Conservation (phyloP, 2,797 vertebrate species). For the Silurus lanzhouensis region DNA sequence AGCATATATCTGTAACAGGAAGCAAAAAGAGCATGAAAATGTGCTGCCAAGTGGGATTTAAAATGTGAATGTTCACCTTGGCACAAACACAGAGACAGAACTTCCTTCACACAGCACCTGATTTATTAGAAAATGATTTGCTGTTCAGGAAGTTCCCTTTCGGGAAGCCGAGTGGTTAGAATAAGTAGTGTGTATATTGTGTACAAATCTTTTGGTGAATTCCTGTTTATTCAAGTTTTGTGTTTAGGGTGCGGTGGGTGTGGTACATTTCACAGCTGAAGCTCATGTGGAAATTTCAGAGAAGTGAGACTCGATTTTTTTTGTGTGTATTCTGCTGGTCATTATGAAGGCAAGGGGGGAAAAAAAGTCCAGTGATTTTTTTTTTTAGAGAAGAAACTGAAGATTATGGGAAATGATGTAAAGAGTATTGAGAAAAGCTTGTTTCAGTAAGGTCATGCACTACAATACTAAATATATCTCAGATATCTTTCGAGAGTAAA, state of each 20-base stretch:
- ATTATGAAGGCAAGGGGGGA: neutral
- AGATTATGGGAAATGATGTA: neutral
- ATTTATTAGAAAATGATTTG: neutral
- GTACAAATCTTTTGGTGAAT: constrained; percentile 5
- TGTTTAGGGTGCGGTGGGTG: neutral
- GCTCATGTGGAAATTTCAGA: constrained; percentile 5
- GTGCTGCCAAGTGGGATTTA: neutral
- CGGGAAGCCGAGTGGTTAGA: neutral
- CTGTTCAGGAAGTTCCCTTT: neutral
- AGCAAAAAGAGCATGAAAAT: neutral
- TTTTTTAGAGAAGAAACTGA: neutral
- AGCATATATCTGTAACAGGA: constrained; percentile 87
- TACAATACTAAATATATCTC: neutral
- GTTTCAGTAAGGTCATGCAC: neutral
- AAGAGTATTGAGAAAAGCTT: neutral
- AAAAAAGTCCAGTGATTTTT: constrained; percentile 21
- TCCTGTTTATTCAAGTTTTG: constrained; percentile 13
- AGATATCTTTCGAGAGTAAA: neutral
- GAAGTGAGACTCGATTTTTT: constrained; percentile 25
- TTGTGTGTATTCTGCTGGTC: neutral
- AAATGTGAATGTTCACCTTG: neutral
- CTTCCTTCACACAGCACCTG: neutral
- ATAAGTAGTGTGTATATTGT: neutral
- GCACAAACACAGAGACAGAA: neutral
- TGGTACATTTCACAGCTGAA: neutral